Conservation (phyloP, 2,797 vertebrate genomes). For the Dallia pectoralis region DNA sequence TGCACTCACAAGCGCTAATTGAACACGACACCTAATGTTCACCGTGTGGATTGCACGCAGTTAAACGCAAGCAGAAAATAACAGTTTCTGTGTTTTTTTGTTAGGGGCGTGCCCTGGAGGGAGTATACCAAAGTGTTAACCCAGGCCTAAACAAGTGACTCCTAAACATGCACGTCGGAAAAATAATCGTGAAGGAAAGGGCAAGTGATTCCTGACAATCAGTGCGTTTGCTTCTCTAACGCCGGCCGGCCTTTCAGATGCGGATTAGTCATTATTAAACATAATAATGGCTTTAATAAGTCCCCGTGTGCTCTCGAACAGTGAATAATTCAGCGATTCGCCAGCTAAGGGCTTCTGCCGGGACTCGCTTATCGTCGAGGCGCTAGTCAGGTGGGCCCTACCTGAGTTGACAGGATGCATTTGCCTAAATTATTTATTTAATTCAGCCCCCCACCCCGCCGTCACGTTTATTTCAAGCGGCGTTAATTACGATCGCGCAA, state of each 20-base stretch:
- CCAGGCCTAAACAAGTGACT: conserved; percentile 18
- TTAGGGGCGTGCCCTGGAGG: conserved; percentile 4
- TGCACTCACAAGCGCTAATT: background rate
- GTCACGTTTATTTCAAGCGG: conserved; percentile 69
- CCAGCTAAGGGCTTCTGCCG: conserved; percentile 14
- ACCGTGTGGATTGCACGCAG: background rate
- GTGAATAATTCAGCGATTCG: conserved; percentile 73
- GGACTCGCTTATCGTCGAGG: conserved; percentile 14
- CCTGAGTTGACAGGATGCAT: conserved; percentile 69
- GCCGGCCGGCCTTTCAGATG: conserved; percentile 45
- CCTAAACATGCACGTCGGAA: conserved; percentile 40
- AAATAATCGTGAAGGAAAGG: conserved; percentile 17
- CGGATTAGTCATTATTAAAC: conserved; percentile 80
- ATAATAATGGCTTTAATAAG: conserved; percentile 81
- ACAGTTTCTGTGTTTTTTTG: background rate
- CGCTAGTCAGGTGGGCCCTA: conserved; percentile 66
- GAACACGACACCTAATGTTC: background rate
- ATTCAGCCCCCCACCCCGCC: conserved; percentile 41
- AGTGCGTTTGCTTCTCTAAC: conserved; percentile 45
- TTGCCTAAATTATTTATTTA: conserved; percentile 74
- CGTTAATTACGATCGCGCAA: conserved; percentile 73
- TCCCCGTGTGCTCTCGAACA: conserved; percentile 65
- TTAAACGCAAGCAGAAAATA: background rate
- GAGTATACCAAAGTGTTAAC: conserved; percentile 24
- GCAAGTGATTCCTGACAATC: conserved; percentile 60